These are phyloP conservation scores for Blennius ocellaris DNA, from an alignment of 2,113 vertebrate species.

Conservation along the genomic window DNA sequence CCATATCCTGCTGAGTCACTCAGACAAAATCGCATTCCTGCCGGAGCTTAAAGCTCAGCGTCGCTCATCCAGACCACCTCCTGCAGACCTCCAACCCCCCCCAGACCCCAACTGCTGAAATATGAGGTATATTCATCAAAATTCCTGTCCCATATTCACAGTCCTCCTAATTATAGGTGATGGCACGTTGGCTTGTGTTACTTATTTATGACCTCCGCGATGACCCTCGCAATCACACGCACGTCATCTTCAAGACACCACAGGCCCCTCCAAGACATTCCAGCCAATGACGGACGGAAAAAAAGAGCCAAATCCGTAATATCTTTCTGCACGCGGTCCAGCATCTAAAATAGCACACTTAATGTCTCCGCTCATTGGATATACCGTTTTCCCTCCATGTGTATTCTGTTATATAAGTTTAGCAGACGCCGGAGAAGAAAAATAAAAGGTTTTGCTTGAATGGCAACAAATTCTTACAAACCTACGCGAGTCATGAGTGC, in stretches of 20 bases:
- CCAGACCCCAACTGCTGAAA: slow-evolving; percentile 36
- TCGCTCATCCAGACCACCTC: slow-evolving; percentile 40
- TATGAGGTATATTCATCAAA: slow-evolving; percentile 24
- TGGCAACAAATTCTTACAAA: slow-evolving; percentile 14
- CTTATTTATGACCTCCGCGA: slow-evolving; percentile 43
- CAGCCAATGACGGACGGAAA: background rate
- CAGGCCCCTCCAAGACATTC: slow-evolving; percentile 46
- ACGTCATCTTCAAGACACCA: slow-evolving; percentile 41
- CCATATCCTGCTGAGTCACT: slow-evolving; percentile 22
- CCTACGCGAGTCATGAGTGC: slow-evolving; percentile 31
- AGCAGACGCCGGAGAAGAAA: background rate
- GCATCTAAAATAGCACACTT: too few species aligned
- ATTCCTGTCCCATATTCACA: slow-evolving; percentile 48
- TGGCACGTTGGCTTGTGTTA: slow-evolving; percentile 27
- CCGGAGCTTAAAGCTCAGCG: too few species aligned
- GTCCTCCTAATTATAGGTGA: slow-evolving; percentile 31
- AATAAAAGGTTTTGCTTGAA: slow-evolving; percentile 4
- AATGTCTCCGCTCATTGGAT: background rate
- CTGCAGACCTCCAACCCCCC: slow-evolving; percentile 25
- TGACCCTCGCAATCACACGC: slow-evolving; percentile 45
- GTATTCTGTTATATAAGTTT: slow-evolving; percentile 5
- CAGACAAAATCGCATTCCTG: slow-evolving; percentile 65
- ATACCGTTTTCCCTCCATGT: background rate
- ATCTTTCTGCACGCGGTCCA: too few species aligned
- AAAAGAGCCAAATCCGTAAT: too few species aligned